phyloP scores from a whole-genome alignment of 2,888 invertebrate species.

The Volucella inanis region DNA sequence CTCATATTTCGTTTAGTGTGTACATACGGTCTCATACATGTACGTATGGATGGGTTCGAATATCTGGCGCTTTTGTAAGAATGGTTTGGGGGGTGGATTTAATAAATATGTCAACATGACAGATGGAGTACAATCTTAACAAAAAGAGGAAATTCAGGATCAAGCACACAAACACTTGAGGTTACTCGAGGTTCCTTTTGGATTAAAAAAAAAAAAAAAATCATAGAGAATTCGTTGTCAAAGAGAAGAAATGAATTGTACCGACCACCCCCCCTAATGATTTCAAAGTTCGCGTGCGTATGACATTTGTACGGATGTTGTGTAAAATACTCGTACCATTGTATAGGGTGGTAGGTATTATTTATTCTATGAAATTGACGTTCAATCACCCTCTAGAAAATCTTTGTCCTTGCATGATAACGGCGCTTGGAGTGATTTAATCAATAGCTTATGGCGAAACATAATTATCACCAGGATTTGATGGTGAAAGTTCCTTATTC shows the following conservation, averaged over 20 bases:
- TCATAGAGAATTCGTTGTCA: slow-evolving; percentile 19
- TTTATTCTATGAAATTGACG: slow-evolving; percentile 3
- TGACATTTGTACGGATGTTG: slow-evolving; percentile 44
- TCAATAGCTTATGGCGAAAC: slow-evolving; percentile 30
- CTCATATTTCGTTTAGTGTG: slow-evolving; percentile 48
- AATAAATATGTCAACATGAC: slow-evolving; percentile 62
- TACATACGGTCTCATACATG: neutral
- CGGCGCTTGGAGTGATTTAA: slow-evolving; percentile 42
- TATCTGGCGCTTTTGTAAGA: neutral
- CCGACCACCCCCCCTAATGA: neutral
- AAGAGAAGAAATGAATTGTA: neutral
- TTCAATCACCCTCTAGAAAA: neutral
- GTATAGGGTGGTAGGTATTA: neutral
- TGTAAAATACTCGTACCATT: slow-evolving; percentile 26
- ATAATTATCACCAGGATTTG: slow-evolving; percentile 7
- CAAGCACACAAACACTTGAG: slow-evolving; percentile 39
- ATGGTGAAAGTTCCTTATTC: slow-evolving; percentile 2
- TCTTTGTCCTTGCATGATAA: slow-evolving; percentile 29
- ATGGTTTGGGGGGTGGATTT: slow-evolving; percentile 44
- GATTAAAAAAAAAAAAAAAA: neutral
- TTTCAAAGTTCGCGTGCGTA: slow-evolving; percentile 26
- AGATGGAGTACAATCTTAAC: slow-evolving; percentile 37
- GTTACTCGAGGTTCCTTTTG: neutral
- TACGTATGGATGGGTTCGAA: neutral
- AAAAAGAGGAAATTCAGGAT: slow-evolving; percentile 40